Base-by-base conservation (phyloP, 2,888 invertebrate genomes). In the Macaria notata region DNA sequence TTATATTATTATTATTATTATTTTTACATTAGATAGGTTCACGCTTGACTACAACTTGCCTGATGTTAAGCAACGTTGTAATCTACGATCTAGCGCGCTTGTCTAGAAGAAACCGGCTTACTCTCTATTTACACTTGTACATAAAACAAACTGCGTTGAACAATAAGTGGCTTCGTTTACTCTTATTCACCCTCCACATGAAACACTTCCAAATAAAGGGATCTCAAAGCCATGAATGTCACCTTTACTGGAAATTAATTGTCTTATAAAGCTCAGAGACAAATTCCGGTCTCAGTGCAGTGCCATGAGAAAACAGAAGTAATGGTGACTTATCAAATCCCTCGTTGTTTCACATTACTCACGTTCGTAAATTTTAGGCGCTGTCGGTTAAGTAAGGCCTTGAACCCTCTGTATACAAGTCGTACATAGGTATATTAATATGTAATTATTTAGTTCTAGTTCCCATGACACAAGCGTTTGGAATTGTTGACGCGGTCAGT, bases 231-330 rank as follows among this genome's bases (percentile, higher is more conserved):
- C 65, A 65, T 67, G 62, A 65, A 63, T 56, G 67, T 67, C 65
- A 64, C 63, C 63, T 65, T 62, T 67, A 65, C 67, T 56, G 65
- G 63, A 65, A 63, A 67, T 65, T 67, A 67, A 67, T 62, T 63
- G 67, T 62, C 59, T 62, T 60, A 63, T 61, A 59, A 61, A 67
- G 65, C 65, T 62, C 48, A 55, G 46, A 62, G 65, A 64, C 64
- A 64, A 63, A 67, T 63, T 63, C 61, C 58, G 52, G 59, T 58
- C 64, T 64, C 61, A 58, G 62, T 64, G 64, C 64, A 63, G 43
- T 64, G 63, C 61, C 60, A 61, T 56, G 56, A 58, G 59, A 56
- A 66, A 67, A 65, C 58, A 61, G 63, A 50, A 65, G 51, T 67
- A 63, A 65, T 61, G 61, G 62, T 56, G 59, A 54, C 57, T 56